Evolutionary conservation across 1,140 invertebrate species (phyloP).

Genomic region (Druon quercuslanigerum): DNA sequence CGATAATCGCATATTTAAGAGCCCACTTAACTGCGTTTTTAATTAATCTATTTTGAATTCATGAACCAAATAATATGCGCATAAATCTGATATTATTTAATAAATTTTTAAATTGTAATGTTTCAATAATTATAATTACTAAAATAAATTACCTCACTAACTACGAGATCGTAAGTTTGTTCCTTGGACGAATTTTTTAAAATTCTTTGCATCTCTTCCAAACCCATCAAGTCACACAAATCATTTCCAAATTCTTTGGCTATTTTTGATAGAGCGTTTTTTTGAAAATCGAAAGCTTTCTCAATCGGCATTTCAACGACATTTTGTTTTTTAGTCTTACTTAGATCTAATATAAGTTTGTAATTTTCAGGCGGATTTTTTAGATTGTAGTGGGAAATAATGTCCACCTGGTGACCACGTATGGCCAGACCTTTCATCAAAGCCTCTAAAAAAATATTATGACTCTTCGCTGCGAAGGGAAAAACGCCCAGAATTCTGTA

Average conservation of each 20-base stretch:
- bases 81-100: background rate
- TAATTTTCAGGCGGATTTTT: constrained; percentile 64
- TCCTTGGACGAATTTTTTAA: constrained; percentile 47
- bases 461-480: constrained; percentile 70
- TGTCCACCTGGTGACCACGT: too few species aligned
- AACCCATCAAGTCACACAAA: constrained; percentile 49
- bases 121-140: background rate
- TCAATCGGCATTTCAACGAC: constrained; percentile 42
- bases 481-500: constrained; percentile 72
- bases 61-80: too few species aligned
- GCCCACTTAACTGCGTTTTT: too few species aligned
- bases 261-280: constrained; percentile 37
- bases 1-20: too few species aligned
- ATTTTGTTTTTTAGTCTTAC: constrained; percentile 33
- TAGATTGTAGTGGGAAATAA: constrained; percentile 57
- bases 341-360: constrained; percentile 55
- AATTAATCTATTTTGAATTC: too few species aligned
- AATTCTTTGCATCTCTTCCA: constrained; percentile 46
- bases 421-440: constrained; percentile 57
- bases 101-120: background rate
- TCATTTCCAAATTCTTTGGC: constrained; percentile 46
- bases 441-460: constrained; percentile 72
- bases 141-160: constrained; percentile 48
- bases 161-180: constrained; percentile 49
- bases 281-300: constrained; percentile 31